Conservation (phyloP, 2,797 vertebrate genomes). For the Eospalax fontanierii region DNA sequence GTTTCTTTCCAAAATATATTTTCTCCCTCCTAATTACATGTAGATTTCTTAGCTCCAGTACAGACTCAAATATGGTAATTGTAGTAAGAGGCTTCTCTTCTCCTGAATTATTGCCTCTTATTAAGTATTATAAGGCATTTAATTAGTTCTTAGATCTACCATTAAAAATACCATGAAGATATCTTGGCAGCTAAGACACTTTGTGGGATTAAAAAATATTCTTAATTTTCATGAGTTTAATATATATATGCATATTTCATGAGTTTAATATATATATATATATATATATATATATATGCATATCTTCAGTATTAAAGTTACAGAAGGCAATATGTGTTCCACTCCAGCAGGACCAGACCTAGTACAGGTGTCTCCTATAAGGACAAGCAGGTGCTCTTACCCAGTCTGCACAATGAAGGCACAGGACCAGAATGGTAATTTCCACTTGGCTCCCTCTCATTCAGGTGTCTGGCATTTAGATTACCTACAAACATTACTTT, state of each 20-base stretch:
- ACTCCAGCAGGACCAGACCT: not conserved
- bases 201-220: not conserved
- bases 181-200: conserved; percentile 43
- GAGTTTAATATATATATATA: not conserved
- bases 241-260: not conserved
- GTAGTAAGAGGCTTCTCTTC: conserved; percentile 61
- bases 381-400: not conserved
- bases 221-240: conserved; percentile 25
- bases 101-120: conserved; percentile 70
- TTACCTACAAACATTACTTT: not conserved
- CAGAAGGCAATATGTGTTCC: not conserved
- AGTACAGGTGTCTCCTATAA: not conserved
- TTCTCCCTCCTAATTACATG: conserved; percentile 61
- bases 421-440: conserved; percentile 8
- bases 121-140: conserved; percentile 75
- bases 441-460: not conserved
- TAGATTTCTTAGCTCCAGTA: conserved; percentile 61
- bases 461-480: not conserved
- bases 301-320: conserved; percentile 24
- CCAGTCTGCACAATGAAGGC: not conserved
- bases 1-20: conserved; percentile 56
- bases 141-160: conserved; percentile 71
- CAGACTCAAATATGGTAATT: not conserved
- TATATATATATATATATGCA: not conserved
- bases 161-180: conserved; percentile 72